These are phyloP conservation scores for Andrena marginata DNA, from an alignment of 2,888 invertebrate species.

Conservation along the genomic window DNA sequence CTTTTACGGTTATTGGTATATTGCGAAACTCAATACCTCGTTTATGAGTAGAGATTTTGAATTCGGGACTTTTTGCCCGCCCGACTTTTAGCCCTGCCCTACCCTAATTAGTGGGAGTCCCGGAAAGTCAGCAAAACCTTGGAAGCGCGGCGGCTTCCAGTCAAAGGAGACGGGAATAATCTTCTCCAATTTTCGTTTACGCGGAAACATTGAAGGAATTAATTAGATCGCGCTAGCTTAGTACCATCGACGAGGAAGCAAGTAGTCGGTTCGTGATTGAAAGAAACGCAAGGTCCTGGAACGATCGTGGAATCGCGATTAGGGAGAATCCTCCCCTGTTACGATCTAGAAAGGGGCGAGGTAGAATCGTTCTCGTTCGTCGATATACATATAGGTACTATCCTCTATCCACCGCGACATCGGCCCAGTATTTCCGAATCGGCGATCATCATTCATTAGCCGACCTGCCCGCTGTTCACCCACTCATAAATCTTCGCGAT, in stretches of 20 bases:
- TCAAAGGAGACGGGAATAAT: conserved; percentile 5
- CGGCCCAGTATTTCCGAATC: conserved; percentile 27
- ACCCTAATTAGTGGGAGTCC: conserved; percentile 21
- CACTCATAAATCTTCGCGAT: conserved; percentile 49
- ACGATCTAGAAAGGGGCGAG: too few relatives aligned
- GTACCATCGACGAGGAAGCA: not conserved
- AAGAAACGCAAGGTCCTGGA: not conserved
- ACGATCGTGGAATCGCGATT: too few relatives aligned
- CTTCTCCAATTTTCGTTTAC: conserved; percentile 10
- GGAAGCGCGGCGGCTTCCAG: not conserved
- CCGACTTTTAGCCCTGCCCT: too few relatives aligned
- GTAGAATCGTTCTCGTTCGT: too few relatives aligned
- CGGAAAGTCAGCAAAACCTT: not conserved
- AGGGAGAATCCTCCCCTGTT: too few relatives aligned
- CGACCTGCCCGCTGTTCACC: conserved; percentile 35
- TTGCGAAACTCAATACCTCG: too few relatives aligned
- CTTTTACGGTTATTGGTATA: too few relatives aligned
- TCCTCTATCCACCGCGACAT: not conserved
- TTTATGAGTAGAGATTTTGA: too few relatives aligned
- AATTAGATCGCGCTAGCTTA: conserved; percentile 10
- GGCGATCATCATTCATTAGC: conserved; percentile 53
- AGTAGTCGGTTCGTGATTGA: not conserved
- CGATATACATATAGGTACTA: not conserved
- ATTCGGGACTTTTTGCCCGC: too few relatives aligned
- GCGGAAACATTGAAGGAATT: conserved; percentile 18